Evolutionary conservation across 2,797 vertebrate genomes (phyloP).

Genomic region (Paedocypris micromegethes): DNA sequence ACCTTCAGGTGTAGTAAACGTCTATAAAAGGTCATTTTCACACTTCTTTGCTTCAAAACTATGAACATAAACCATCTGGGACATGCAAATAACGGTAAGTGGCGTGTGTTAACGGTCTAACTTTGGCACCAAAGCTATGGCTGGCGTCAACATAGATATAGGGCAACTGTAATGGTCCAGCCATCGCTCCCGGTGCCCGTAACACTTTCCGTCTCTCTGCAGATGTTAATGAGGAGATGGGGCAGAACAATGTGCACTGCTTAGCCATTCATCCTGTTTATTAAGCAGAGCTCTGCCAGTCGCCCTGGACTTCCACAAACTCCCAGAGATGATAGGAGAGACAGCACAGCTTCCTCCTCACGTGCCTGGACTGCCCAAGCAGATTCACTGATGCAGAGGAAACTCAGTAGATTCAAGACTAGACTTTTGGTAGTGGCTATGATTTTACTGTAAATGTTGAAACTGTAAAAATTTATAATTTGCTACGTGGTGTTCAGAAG

Average conservation of each 20-base stretch:
- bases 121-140: conserved; percentile 1
- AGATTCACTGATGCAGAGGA: conserved; percentile 60
- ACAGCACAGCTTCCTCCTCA: conserved; percentile 49
- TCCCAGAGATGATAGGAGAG: conserved; percentile 64
- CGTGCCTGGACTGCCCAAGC: conserved; percentile 59
- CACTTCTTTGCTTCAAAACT: conserved; percentile 37
- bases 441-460: no score
- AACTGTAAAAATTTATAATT: no score
- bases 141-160: conserved; percentile 3
- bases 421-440: conserved; percentile 47
- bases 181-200: conserved; percentile 52
- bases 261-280: conserved; percentile 73
- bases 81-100: conserved; percentile 32
- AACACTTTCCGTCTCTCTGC: conserved; percentile 42
- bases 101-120: conserved; percentile 13
- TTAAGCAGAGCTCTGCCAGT: conserved; percentile 62
- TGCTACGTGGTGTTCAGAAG: no score
- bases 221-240: conserved; percentile 64
- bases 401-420: conserved; percentile 56
- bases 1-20: not conserved
- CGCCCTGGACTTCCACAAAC: conserved; percentile 55
- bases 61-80: conserved; percentile 11
- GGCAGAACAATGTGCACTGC: conserved; percentile 59
- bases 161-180: conserved; percentile 59
- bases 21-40: conserved; percentile 39